Evolutionary conservation across 2,113 vertebrate genomes (phyloP), one percentile per base, ranked within the genome.

Genomic region (Lagopus leucura): DNA sequence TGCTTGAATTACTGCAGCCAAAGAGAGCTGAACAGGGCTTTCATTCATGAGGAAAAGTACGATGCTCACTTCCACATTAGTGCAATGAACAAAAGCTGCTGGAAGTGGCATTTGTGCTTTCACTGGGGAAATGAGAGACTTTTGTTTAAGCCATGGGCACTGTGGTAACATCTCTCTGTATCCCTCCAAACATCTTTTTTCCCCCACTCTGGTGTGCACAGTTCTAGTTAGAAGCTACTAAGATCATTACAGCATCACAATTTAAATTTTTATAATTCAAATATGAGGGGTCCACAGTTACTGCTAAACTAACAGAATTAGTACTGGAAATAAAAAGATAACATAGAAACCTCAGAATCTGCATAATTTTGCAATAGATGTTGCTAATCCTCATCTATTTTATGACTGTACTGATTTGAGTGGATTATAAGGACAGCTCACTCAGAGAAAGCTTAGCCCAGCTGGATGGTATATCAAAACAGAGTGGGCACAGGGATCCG

Each of bases 381-480:
- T 38, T 89, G 40, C 40, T 91, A 94, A 92, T 94, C 76, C 90
- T 86, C 60, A 88, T 95, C 94, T 96, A 48, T 54, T 95, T 92
- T 90, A 77, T 90, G 79, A 36, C 64, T 94, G 55, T 73, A 86
- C 64, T 66, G 92, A 94, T 94, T 76, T 94, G 85, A 93, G 76
- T 77, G 79, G 93, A 94, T 96, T 96, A 86, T 86, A 80, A 91
- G 67, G 60, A 90, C 60, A 88, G 76, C 64, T 92, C 64, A 22
- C 88, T 90, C 85, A 86, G 76, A 77, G 60, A 80, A 74, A 86
- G 79, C 92, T 94, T 80, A 95, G 73, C 72, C 72, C 80, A 91
- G 79, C 69, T 90, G 88, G 69, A 70, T 74, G 34, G 55, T 72
- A 18, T 91, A 80, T 67, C 1, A 9, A 91, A 93, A 74, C 75